Conservation (phyloP, 1,140 invertebrate species). For the Muscidifurax raptorellus region DNA sequence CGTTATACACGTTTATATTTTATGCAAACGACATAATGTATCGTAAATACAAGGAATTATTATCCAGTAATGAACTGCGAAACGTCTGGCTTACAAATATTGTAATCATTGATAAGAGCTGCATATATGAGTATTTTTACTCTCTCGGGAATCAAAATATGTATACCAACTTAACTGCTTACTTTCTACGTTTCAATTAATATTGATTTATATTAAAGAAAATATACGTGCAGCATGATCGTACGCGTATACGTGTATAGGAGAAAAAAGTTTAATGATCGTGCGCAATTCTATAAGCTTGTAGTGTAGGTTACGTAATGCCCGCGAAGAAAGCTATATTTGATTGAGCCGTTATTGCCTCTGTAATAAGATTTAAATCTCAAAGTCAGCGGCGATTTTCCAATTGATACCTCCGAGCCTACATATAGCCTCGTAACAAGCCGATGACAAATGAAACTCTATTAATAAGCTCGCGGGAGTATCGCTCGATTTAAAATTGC, state of each 20-base stretch:
- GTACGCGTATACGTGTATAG: not conserved
- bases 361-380: constrained; percentile 1
- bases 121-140: no score
- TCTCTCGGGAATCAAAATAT: no score
- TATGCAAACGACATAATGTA: not conserved
- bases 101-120: not conserved
- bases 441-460: constrained; percentile 35
- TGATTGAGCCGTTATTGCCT: constrained; percentile 28
- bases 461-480: constrained; percentile 13
- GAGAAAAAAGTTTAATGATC: not conserved
- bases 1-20: not conserved
- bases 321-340: not conserved
- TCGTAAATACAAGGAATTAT: not conserved
- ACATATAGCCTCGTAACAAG: not conserved
- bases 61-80: not conserved
- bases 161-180: no score
- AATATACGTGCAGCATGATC: not conserved
- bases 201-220: not conserved
- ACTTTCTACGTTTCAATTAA: not conserved
- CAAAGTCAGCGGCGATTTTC: constrained; percentile 1
- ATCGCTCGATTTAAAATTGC: constrained; percentile 47
- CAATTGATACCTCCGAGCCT: not conserved
- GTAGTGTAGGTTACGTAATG: not conserved
- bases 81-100: not conserved
- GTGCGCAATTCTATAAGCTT: not conserved